A percentile compares a stretch with the other conserved stretches of the same genome.
Evolutionary conservation across 2,888 invertebrate species (phyloP).

Genomic region (Heliconius ethilla): DNA sequence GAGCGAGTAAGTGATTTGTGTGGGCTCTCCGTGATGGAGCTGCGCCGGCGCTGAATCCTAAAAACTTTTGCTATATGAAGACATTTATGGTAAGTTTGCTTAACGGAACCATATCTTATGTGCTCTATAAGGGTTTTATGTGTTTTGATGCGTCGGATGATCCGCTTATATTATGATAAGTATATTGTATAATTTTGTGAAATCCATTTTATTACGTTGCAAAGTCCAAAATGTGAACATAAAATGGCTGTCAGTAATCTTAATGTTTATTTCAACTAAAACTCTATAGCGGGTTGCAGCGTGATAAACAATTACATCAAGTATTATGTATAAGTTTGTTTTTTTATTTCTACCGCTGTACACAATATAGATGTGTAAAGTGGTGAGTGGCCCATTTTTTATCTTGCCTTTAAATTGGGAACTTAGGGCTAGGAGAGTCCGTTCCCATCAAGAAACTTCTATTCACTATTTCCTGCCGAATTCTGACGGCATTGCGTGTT

Average conservation of each 20-base stretch:
- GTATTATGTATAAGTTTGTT: no score
- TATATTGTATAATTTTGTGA: neutral
- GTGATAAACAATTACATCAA: no score
- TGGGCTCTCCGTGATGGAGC: slow-evolving; percentile 35
- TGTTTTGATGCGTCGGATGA: neutral
- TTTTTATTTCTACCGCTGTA: no score
- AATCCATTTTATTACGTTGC: neutral
- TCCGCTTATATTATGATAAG: neutral
- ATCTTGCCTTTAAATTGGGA: neutral
- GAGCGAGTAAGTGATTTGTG: slow-evolving; percentile 44
- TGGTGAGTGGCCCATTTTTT: no score
- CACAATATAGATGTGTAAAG: no score
- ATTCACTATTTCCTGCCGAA: no score
- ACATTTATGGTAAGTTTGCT: slow-evolving; percentile 19
- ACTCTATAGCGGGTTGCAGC: no score
- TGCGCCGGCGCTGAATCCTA: slow-evolving; percentile 22
- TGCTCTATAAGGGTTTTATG: slow-evolving; percentile 12
- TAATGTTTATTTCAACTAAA: no score
- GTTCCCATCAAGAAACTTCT: no score
- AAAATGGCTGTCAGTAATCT: neutral
- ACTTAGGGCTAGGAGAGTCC: no score
- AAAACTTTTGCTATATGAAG: slow-evolving; percentile 28
- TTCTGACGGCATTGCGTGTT: no score
- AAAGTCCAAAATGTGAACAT: neutral
- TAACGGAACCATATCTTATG: slow-evolving; percentile 13